Percentiles rank a stretch among this genome's conserved stretches.
Evolutionary conservation across 2,113 vertebrate genomes (phyloP).

Genomic region (Pedetes capensis): DNA sequence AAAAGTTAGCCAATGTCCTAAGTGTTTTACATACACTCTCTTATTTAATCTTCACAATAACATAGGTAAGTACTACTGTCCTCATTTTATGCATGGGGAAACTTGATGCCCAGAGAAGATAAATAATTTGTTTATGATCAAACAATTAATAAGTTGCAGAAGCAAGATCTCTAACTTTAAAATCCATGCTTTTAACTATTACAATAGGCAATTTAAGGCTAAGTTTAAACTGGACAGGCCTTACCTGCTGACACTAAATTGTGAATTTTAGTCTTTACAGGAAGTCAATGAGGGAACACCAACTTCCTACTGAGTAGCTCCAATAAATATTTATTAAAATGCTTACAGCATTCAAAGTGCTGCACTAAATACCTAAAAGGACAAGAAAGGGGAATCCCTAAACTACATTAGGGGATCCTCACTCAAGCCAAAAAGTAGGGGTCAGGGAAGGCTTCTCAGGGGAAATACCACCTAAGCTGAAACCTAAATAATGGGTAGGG

Average conservation of each 20-base stretch:
- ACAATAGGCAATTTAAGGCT: background rate
- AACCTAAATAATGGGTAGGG: no score
- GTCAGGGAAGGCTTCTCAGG: background rate
- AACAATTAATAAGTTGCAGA: background rate
- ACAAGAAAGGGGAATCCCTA: background rate
- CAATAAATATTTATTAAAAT: conserved; percentile 46
- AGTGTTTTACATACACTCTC: background rate
- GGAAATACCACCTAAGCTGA: background rate
- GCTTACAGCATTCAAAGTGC: conserved; percentile 26
- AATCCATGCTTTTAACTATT: background rate
- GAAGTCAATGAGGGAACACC: background rate
- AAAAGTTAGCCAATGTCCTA: background rate
- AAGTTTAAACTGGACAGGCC: background rate
- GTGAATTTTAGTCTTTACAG: conserved; percentile 45
- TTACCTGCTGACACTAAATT: background rate
- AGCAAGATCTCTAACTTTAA: background rate
- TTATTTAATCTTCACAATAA: conserved; percentile 45
- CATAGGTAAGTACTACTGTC: background rate
- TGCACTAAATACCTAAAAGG: background rate
- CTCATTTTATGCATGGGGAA: conserved; percentile 24
- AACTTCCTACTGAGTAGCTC: conserved; percentile 8
- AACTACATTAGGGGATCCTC: background rate
- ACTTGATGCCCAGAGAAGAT: background rate
- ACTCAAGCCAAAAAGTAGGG: background rate
- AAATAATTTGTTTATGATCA: background rate